Percentiles rank a stretch among this genome's conserved stretches.
phyloP scores from a whole-genome alignment of 2,113 vertebrate genomes.

The Taxidea taxus region DNA sequence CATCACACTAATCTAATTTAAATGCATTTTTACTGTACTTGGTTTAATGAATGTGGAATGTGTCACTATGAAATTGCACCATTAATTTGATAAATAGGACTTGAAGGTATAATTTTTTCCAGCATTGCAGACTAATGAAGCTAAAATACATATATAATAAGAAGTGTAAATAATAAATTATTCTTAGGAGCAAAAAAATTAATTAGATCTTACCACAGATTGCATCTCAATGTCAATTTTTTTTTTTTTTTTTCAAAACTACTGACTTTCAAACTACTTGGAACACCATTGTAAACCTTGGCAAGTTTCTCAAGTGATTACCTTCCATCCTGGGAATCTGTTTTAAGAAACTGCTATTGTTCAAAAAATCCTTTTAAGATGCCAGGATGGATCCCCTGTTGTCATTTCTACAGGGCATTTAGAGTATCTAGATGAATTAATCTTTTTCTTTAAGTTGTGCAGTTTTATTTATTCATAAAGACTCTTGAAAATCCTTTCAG shows the following conservation, averaged over 20 bases:
- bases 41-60: constrained; percentile 91
- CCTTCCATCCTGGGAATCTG: constrained; percentile 63
- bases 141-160: constrained; percentile 93
- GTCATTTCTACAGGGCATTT: constrained; percentile 61
- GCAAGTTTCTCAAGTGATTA: constrained; percentile 80
- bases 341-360: constrained; percentile 67
- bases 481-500: constrained; percentile 31
- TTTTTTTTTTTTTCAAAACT: constrained; percentile 72
- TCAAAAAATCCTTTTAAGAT: constrained; percentile 65
- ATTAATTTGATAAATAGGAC: constrained; percentile 94
- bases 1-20: constrained; percentile 92
- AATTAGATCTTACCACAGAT: constrained; percentile 89
- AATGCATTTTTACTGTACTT: constrained; percentile 90
- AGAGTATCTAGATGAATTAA: constrained; percentile 72
- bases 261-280: constrained; percentile 87
- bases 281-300: constrained; percentile 75
- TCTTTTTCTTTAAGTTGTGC: constrained; percentile 66
- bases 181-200: constrained; percentile 91
- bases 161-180: constrained; percentile 93
- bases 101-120: constrained; percentile 92
- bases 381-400: constrained; percentile 49
- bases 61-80: constrained; percentile 92
- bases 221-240: constrained; percentile 87
- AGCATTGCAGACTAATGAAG: constrained; percentile 91
- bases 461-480: constrained; percentile 69